Percentiles rank a stretch among this genome's conserved stretches.
phyloP scores from a whole-genome alignment of 2,888 invertebrate species.

The Frankliniella intonsa region DNA sequence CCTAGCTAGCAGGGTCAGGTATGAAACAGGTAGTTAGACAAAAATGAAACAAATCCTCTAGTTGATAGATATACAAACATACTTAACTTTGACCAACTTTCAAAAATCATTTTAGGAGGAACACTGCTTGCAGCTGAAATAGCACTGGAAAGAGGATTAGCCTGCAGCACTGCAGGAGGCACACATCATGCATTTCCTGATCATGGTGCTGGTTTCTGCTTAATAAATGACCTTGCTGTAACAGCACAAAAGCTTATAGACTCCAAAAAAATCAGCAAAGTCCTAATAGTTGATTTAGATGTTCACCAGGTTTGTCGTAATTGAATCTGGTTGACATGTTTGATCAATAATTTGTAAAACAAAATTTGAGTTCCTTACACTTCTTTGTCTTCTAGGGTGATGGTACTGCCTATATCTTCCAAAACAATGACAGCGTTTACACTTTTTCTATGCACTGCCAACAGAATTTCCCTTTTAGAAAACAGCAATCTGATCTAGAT shows the following conservation, averaged over 20 bases:
- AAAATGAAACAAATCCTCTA: neutral
- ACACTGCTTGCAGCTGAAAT: conserved; percentile 40
- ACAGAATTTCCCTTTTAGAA: conserved; percentile 42
- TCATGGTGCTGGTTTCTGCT: conserved; percentile 43
- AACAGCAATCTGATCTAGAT: conserved; percentile 43
- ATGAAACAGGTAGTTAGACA: conserved; percentile 41
- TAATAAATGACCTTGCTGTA: conserved; percentile 43
- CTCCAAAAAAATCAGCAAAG: conserved; percentile 36
- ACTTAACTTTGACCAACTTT: neutral
- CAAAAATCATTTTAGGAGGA: conserved; percentile 38
- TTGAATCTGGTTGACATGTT: neutral
- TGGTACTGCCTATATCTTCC: conserved; percentile 43
- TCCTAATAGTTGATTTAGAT: conserved; percentile 44
- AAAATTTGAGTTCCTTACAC: neutral
- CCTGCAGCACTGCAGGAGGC: conserved; percentile 44
- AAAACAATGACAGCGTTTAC: conserved; percentile 40
- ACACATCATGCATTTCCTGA: conserved; percentile 44
- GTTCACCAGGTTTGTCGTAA: conserved; percentile 43
- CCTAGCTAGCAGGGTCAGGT: conserved; percentile 41
- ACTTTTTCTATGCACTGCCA: conserved; percentile 44
- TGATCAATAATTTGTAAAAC: neutral
- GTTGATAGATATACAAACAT: neutral
- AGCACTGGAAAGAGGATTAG: conserved; percentile 41
- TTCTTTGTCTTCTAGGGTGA: conserved; percentile 41
- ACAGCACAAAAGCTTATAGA: conserved; percentile 39